Evolutionary conservation across 2,888 invertebrate genomes (phyloP), one percentile per base, ranked within the genome.

Genomic region (Drosophila peninsularis): DNA sequence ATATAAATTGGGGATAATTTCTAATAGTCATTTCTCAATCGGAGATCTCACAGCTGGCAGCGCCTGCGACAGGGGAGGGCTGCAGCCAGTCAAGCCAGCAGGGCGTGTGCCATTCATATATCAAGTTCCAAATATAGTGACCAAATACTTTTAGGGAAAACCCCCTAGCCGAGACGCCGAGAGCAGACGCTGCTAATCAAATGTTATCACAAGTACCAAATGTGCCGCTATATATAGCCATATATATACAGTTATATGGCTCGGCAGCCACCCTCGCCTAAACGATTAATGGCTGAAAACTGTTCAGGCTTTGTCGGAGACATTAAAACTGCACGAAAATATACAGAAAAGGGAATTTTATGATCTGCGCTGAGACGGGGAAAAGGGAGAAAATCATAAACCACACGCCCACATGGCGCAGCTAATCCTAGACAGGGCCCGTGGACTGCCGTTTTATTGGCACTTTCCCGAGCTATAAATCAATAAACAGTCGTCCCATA

Each of bases 401-500:
- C 45, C n/a, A 45, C 2, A 5, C 17, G n/a, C 32, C n/a, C 19
- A 32, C 30, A 10, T 36, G 47, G 41, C 36, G 11, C 14, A 41
- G 32, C 55, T 75, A 66, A 80, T 80, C 81, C 86, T 65, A 44
- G 37, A 5, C 64, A 41, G 69, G 24, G 24, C 24, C 5, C 67
- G 44, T 70, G 64, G 54, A 57, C 65, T 65, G 50, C 60, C 62
- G 56, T 72, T 80, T 89, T 89, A 89, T 90, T 89, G 88, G 77
- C 83, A 88, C 90, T 90, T 88, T 84, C 69, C 60, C 62, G 56
- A 72, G 75, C 82, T 78, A 86, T 90, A 90, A 90, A 90, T 90
- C 89, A 90, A 90, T 90, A 87, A 90, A 90, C 90, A 87, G 76
- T 82, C 78, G 75, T 70, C 71, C 84, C 77, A 84, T 86, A 89